Percentiles rank a stretch among this genome's conserved stretches.
phyloP scores from a whole-genome alignment of 2,113 vertebrate genomes.

The Zapus hudsonius region DNA sequence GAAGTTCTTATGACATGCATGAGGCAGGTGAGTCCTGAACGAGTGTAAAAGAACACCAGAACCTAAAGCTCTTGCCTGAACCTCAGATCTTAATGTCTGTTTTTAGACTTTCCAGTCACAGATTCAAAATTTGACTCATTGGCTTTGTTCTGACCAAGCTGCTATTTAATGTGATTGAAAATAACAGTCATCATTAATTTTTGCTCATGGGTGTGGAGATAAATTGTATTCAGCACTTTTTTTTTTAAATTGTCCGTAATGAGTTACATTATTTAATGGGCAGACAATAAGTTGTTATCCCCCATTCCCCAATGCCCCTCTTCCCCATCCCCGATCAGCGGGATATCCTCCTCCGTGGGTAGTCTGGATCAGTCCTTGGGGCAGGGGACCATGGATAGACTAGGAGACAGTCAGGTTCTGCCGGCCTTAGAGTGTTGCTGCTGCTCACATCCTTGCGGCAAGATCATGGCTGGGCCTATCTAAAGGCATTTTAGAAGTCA shows the following conservation, averaged over 20 bases:
- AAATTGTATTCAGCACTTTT: background rate
- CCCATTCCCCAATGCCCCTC: too few species aligned
- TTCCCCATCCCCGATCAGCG: too few species aligned
- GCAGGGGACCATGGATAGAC: too few species aligned
- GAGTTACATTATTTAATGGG: too few species aligned
- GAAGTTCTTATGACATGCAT: background rate
- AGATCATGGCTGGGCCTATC: background rate
- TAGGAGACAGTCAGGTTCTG: too few species aligned
- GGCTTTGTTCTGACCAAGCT: background rate
- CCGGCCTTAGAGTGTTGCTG: too few species aligned
- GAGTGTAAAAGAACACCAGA: background rate
- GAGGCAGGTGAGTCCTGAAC: background rate
- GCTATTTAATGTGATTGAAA: background rate
- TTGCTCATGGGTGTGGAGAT: background rate
- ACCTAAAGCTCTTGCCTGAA: background rate
- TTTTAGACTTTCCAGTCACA: background rate
- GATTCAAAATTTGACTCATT: background rate
- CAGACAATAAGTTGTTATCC: too few species aligned
- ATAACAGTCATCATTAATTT: background rate
- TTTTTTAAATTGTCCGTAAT: too few species aligned
- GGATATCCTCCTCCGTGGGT: too few species aligned
- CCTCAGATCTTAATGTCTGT: background rate
- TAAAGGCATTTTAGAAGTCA: background rate
- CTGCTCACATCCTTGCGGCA: background rate
- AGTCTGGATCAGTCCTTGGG: too few species aligned